Evolutionary conservation across 1,140 invertebrate species (phyloP), one percentile per base, ranked within the genome.

Genomic region (Achatina immaculata): DNA sequence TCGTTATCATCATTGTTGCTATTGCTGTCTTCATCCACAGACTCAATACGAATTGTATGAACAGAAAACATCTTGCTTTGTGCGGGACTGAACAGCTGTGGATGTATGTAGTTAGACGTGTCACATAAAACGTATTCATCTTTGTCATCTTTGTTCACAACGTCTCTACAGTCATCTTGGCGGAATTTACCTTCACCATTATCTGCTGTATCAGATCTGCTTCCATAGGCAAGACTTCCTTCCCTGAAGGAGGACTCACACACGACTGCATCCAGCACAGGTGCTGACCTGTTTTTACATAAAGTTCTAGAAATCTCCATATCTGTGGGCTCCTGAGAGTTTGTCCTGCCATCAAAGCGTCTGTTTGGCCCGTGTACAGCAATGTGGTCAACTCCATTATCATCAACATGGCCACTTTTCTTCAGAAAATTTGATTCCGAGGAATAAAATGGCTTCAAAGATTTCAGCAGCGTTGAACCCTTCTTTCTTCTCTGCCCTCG

Each of bases 41-140:
- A 31, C 31, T 68, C 65, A 7, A 78, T 42, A 9, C 36, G 76
- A 21, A 78, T 40, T 21, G 21, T 58, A 4, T 68, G 76, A 3
- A 68, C 65, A 40, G 74, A 9, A 77, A 77, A 77, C 21, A 78
- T 21, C 38, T 62, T 42, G 31, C 40, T n/a, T n/a, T 42, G 38
- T 31, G 68, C 68, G 21, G 76, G 68, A 21, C 16, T 42, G 11
- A 78, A 58, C 21, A 43, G 7, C 19, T 31, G 58, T 2, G 40
- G 45, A 38, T 48, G 31, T 21, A 28, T 74, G 16, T 21, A 36
- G 19, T 48, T 24, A n/a, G 68, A 71, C 1, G 28, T 74, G 7
- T 74, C 42, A 48, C 9, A 24, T 11, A 42, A 45, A 34, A 31
- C 3, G 51, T 36, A 28, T 1, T 42, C 43, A 9, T 40, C 68